Evolutionary conservation across 1,140 invertebrate genomes (phyloP).

Genomic region (Lasaia peninsularis): DNA sequence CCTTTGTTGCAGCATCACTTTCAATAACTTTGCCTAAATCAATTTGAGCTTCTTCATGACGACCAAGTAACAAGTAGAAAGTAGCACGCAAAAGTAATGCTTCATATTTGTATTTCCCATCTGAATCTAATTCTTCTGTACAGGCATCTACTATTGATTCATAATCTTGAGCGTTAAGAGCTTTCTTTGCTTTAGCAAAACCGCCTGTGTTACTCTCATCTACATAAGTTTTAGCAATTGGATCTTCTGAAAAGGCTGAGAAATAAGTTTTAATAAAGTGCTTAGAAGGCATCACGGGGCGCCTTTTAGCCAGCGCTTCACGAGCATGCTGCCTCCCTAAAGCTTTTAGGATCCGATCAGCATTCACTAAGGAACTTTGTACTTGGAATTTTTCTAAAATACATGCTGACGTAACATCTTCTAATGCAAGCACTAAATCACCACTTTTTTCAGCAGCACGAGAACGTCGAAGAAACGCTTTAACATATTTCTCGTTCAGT

Average conservation of each 20-base stretch:
- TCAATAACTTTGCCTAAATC: constrained; percentile 85
- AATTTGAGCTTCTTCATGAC: constrained; percentile 82
- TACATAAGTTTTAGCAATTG: constrained; percentile 74
- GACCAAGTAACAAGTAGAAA: constrained; percentile 87
- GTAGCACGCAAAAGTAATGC: constrained; percentile 88
- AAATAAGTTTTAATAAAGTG: constrained; percentile 92
- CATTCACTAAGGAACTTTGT: constrained; percentile 85
- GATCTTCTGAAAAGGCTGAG: constrained; percentile 90
- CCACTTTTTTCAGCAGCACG: constrained; percentile 88
- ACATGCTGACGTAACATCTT: constrained; percentile 95
- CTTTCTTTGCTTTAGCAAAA: constrained; percentile 82
- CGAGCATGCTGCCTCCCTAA: constrained; percentile 84
- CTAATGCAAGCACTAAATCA: constrained; percentile 87
- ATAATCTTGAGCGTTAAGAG: constrained; percentile 84
- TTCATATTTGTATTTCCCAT: constrained; percentile 78
- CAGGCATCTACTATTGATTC: constrained; percentile 88
- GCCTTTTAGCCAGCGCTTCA: constrained; percentile 82
- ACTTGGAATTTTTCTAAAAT: constrained; percentile 93
- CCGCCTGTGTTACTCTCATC: constrained; percentile 71
- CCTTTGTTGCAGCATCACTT: constrained; percentile 77
- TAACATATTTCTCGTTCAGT: constrained; percentile 91
- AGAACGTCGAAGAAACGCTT: constrained; percentile 91
- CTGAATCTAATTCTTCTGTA: constrained; percentile 85
- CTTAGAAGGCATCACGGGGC: constrained; percentile 87
- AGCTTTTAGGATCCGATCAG: constrained; percentile 92